Conservation (phyloP, 2,888 invertebrate genomes). For the Spodoptera littoralis region DNA sequence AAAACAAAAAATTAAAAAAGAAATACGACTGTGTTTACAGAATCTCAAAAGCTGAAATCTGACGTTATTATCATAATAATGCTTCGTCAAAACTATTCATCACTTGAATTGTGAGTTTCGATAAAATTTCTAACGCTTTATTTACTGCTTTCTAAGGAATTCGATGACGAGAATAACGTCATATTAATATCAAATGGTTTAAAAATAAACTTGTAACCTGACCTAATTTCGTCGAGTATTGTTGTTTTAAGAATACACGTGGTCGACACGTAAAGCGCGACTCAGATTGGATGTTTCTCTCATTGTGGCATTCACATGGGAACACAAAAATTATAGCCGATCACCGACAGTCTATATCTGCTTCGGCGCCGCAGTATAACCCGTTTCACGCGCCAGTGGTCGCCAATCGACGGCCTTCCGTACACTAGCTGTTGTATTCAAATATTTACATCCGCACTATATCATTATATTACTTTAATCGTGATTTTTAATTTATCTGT, state of each 20-base stretch:
- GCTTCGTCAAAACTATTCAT: constrained; percentile 5
- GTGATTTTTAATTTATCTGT: constrained; percentile 18
- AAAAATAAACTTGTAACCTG: constrained; percentile 57
- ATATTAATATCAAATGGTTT: constrained; percentile 29
- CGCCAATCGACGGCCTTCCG: constrained; percentile 75
- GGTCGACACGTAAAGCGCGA: constrained; percentile 53
- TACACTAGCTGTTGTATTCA: constrained; percentile 43
- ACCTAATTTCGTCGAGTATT: constrained; percentile 59
- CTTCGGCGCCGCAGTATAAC: constrained; percentile 82
- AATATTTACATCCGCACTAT: constrained; percentile 44
- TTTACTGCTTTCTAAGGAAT: constrained; percentile 35
- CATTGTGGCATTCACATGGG: constrained; percentile 76
- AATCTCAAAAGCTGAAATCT: background rate
- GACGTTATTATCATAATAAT: background rate
- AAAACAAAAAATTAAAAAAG: background rate
- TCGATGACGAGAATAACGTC: constrained; percentile 27
- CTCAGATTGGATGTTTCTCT: constrained; percentile 73
- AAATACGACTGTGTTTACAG: background rate
- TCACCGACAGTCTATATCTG: constrained; percentile 87
- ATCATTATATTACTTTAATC: constrained; percentile 18
- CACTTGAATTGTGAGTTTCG: background rate
- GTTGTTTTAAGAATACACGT: constrained; percentile 60
- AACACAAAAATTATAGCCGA: constrained; percentile 89
- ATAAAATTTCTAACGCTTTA: constrained; percentile 13
- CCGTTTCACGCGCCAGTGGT: constrained; percentile 87